Percentiles rank a stretch among this genome's conserved stretches.
phyloP scores from a whole-genome alignment of 1,140 invertebrate species.

The Achatina immaculata region DNA sequence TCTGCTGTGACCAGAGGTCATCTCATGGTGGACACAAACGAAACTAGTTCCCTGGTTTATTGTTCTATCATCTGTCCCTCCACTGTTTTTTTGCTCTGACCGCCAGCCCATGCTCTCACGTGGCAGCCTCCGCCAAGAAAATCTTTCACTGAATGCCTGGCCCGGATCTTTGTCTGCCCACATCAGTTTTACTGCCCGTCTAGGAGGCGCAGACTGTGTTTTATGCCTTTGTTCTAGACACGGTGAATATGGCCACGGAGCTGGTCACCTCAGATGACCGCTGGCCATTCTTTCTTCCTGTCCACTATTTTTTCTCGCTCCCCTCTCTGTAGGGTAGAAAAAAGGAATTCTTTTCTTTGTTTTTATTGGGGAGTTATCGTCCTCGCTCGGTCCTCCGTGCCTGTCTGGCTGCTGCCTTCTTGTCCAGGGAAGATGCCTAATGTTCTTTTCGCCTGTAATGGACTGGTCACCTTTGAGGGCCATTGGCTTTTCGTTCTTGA shows the following conservation, averaged over 20 bases:
- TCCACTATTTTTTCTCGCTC: neutral
- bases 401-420: neutral
- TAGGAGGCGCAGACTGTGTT: neutral
- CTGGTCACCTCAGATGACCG: slow-evolving; percentile 30
- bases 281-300: slow-evolving; percentile 19
- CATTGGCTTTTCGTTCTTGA: slow-evolving; percentile 9
- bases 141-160: neutral
- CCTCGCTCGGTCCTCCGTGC: neutral
- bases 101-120: neutral
- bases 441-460: slow-evolving; percentile 3
- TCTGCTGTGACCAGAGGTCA: slow-evolving; percentile 9
- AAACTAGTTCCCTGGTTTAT: neutral
- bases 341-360: neutral
- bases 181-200: slow-evolving; percentile 16
- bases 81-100: neutral
- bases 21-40: slow-evolving; percentile 14
- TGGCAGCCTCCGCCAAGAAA: neutral
- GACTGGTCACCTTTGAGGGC: slow-evolving; percentile 24
- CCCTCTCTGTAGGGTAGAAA: neutral
- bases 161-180: neutral
- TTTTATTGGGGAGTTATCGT: neutral
- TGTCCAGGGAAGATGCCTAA: neutral
- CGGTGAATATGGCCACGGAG: neutral
- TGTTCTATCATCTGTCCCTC: neutral
- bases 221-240: neutral